Base-by-base conservation (phyloP, 1,140 invertebrate genomes). In the Saccostrea cuccullata region DNA sequence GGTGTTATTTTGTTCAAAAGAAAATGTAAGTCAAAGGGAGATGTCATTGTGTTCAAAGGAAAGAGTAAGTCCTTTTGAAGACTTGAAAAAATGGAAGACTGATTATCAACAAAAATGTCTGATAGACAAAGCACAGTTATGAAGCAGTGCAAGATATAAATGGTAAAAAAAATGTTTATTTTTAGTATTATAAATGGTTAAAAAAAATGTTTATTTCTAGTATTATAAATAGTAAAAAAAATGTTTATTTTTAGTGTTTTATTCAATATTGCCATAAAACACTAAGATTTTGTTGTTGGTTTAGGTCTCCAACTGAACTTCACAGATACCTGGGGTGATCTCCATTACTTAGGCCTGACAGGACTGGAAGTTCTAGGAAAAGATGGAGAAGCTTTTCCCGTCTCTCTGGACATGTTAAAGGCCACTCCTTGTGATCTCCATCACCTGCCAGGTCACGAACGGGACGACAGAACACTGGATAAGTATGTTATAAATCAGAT, bases 351-450 rank as follows among this genome's bases (percentile, higher is more conserved):
- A 40, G 96, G 96, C 3, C 89, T 96, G 58, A 96, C 95, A 15
- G 95, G 95, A 23, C 89, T 96, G 55, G 95, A 96, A 89, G 93
- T 96, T 40, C 92, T 96, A 2, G 95, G 94, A 20, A 93, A 91
- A 82, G 92, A 95, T 84, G 95, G 94, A 20, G 93, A 94, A 83
- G 90, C 94, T 36, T 86, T 96, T 9, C 92, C 92, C 85, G 11
- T 94, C 11, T 90, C 86, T 36, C 85, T 94, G 56, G 89, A 89
- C 26, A 94, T 94, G 92, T 56, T 95, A 2, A 89, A 91, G 40
- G 94, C 94, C 47, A 87, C 90, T 77, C 94, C 94, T 11, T 82
- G 88, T n/a, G 94, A 95, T 89, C 87, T 95, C 12, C 90, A 91
- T n/a, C 88, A 91, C 77, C 87, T 95, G 30, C 92, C 93, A 73